These are phyloP conservation scores for Elanus axillaris DNA, from an alignment of 2,113 vertebrate species.

Conservation along the genomic window DNA sequence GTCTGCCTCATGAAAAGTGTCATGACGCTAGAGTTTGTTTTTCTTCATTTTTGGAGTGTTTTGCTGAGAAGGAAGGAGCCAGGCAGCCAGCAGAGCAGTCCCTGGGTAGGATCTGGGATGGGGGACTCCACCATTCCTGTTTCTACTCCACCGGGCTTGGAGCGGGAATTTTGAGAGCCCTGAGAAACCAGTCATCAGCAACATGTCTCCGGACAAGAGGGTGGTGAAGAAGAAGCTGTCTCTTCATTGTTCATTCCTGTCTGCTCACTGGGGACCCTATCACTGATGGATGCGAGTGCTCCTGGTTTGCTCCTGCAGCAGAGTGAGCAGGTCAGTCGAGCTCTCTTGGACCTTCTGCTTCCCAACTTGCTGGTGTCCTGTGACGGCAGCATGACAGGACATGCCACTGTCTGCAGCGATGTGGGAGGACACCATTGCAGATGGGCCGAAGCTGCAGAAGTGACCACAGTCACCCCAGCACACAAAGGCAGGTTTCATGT, in stretches of 20 bases:
- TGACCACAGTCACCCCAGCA: background rate
- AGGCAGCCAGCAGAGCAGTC: constrained; percentile 1
- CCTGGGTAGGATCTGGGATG: background rate
- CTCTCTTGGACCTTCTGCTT: background rate
- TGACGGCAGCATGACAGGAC: background rate
- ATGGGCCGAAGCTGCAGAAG: background rate
- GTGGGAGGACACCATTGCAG: background rate
- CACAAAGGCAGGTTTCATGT: background rate
- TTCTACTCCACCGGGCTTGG: background rate
- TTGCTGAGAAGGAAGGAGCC: constrained; percentile 16
- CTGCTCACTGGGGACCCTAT: background rate
- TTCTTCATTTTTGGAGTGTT: constrained; percentile 27
- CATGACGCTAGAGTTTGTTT: background rate
- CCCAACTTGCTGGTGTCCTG: rapidly evolving
- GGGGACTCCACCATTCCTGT: background rate
- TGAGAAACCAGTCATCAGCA: background rate
- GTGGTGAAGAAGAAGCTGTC: background rate
- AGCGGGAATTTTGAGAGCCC: background rate
- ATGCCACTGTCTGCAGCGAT: rapidly evolving
- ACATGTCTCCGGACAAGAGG: background rate
- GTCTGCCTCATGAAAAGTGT: constrained; percentile 8
- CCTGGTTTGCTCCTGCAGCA: background rate
- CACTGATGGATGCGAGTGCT: background rate
- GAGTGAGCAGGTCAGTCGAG: background rate
- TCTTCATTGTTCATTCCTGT: background rate